Base-by-base conservation (phyloP, 2,888 invertebrate genomes). In the Pristionchus fissidentatus region DNA sequence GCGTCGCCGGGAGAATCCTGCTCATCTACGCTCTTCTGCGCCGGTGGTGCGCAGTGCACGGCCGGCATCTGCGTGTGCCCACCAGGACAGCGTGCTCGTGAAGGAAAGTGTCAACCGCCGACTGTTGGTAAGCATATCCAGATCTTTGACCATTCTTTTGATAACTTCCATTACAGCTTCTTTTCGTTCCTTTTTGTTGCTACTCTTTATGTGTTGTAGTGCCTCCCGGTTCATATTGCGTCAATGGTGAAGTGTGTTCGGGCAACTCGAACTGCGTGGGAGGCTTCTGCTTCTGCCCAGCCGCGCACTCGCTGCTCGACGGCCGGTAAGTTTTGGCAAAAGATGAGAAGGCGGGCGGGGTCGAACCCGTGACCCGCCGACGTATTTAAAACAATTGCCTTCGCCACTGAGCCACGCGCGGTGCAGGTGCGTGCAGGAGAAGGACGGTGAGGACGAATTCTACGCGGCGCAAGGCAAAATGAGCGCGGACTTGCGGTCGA, bases 221-320 rank as follows among this genome's bases (percentile, higher is more conserved):
- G 13, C 87, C 88, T 22, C 89, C 90, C 3, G 84, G 89, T 13
- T 87, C 89, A 5, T 87, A 88, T 19, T 90, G 90, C 66, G 83
- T 85, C 41, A 81, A 85, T 75, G 90, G 89, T 4, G 89, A 89
- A 80, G 85, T 89, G n/a, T 91, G 91, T 83, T 85, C 86, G 55
- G 89, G 90, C 29, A 87, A 87, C 55, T 89, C 89, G 79, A 86
- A 87, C 73, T 91, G 91, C 81, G 83, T 87, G 52, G 87, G 88
- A 83, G 89, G 88, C 19, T 75, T 90, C 73, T 90, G 90, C 66
- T 87, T 88, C 85, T 91, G 90, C 80, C 86, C 87, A 13, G 84
- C 86, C 5, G 87, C 86, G 3, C 85, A 86, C 32, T 87, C 88
- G 4, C 85, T 90, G 0, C 88, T 85, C 83, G 83, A 84, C 66